These are phyloP conservation scores for Paragorgia papillata DNA, from an alignment of 92 coral and sea anemone genomes.

Conservation along the genomic window DNA sequence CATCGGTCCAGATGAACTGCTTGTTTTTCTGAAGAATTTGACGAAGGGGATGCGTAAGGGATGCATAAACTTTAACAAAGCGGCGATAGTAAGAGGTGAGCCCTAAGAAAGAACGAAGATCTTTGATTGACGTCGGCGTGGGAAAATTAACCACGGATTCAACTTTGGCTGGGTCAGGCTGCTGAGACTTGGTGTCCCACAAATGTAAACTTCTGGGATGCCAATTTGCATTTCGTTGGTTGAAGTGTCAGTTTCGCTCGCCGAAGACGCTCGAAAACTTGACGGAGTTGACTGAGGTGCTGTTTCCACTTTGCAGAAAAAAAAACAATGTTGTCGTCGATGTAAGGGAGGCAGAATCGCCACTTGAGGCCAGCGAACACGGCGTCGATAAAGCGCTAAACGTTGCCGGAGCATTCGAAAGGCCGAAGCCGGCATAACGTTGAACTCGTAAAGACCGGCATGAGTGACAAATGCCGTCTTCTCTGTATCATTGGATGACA, in stretches of 20 bases:
- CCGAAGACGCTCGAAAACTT: conserved; percentile 10
- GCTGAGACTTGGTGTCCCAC: conserved; percentile 54
- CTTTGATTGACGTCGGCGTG: conserved; percentile 58
- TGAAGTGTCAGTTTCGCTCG: conserved; percentile 12
- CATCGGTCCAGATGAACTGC: conserved; percentile 2
- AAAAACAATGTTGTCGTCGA: conserved; percentile 4
- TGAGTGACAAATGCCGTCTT: neutral
- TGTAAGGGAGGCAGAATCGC: conserved; percentile 1
- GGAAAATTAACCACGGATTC: conserved; percentile 59
- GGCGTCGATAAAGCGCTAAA: neutral
- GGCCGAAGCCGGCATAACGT: conserved; percentile 4
- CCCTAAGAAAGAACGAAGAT: conserved; percentile 64
- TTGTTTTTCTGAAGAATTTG: conserved; percentile 15
- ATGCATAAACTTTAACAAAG: conserved; percentile 56
- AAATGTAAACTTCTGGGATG: no score
- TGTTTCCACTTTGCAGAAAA: conserved; percentile 19
- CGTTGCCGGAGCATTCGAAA: conserved; percentile 1
- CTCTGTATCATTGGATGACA: neutral
- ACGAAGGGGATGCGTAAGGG: conserved; percentile 57
- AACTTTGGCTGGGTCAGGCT: conserved; percentile 63
- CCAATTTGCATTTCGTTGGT: conserved; percentile 60
- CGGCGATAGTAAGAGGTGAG: conserved; percentile 59
- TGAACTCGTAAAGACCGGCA: conserved; percentile 1
- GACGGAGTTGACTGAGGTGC: conserved; percentile 3
- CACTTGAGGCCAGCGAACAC: conserved; percentile 5